Base-by-base conservation (phyloP, 2,113 vertebrate genomes). In the Platichthys stellatus region DNA sequence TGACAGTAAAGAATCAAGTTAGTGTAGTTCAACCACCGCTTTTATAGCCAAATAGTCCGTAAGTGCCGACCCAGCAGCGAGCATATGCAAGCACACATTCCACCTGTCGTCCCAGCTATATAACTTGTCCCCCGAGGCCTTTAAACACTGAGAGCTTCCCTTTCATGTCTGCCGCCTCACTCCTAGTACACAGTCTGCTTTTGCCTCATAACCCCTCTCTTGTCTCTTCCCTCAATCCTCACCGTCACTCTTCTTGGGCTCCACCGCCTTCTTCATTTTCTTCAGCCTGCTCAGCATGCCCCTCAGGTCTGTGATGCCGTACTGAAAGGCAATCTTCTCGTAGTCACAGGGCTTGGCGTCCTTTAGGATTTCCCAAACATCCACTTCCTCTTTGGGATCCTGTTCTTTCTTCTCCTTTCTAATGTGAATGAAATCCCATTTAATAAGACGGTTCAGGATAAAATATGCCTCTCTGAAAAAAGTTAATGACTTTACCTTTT, bases 301-400 rank as follows among this genome's bases (percentile, higher is more conserved):
- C 0, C 96, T 92, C 38, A 98, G 95, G 92, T 98, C 97, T 0
- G 97, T 98, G 90, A 97, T 96, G 75, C 97, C 97, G 0, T 98
- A 96, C 89, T 98, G 88, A 60, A 98, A 97, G 77, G 96, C 96
- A 0, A 98, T 98, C 79, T 93, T 95, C 94, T 98, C 97, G 0
- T 95, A 98, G 86, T 98, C 97, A 2, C 96, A 97, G 65, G 97
- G 96, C 86, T 96, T 97, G 0, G 97, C 97, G 0, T 78, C 92
- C 87, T 97, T 96, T 66, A 98, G 81, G 86, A 98, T 96, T 12
- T 96, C 95, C 86, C 97, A 95, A 18, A 97, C 96, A 1, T 97
- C 96, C 53, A 94, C 92, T 0, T 97, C 93, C 0, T 94, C 93
- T 0, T 92, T 90, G 0, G 85, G 81, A 1, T 89, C 93, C 24